Evolutionary conservation across 2,113 vertebrate species (phyloP), one percentile per base, ranked within the genome.

Genomic region (Furnarius figulus): DNA sequence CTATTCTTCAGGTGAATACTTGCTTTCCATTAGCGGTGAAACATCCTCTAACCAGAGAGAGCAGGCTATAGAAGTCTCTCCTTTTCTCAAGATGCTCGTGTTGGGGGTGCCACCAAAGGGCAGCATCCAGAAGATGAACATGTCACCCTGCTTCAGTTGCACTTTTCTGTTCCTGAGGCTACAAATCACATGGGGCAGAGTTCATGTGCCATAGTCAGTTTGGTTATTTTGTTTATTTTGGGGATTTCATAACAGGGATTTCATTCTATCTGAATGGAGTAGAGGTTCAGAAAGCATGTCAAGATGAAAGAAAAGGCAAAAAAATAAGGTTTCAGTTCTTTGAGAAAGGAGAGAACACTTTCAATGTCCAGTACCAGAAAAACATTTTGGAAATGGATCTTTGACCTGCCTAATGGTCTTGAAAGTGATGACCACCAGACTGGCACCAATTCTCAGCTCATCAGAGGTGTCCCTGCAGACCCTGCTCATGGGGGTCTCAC

Each of bases 51-150:
- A 73, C 4, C 5, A 56, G 74, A 74, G 17, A 23, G 15, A 62
- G n/a, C 23, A 67, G 20, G 35, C 27, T 49, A 25, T 27, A 44
- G 9, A 7, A 10, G 31, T 67, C 27, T 37, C 5, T 33, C 12
- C 72, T 19, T 61, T 52, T n/a, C 21, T 11, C 17, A 50, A 31
- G 14, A 28, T 28, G 25, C 18, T 56, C 35, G 7, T 6, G 25
- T 31, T 47, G 39, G 30, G 37, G 28, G 10, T 19, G 11, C 39
- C 31, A 10, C 10, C 30, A 47, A 50, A 71, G 17, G 24, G 28
- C 55, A 81, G 27, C 0, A 1, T 7, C 5, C 0, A 1, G 0
- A 3, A 61, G 40, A 39, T 14, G 12, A 30, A 23, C 1, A 1
- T 13, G 27, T 33, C 1, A 2, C 8, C 25, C 13, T 24, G 11